Conservation (phyloP, 2,888 invertebrate genomes). For the Parochlus steinenii region DNA sequence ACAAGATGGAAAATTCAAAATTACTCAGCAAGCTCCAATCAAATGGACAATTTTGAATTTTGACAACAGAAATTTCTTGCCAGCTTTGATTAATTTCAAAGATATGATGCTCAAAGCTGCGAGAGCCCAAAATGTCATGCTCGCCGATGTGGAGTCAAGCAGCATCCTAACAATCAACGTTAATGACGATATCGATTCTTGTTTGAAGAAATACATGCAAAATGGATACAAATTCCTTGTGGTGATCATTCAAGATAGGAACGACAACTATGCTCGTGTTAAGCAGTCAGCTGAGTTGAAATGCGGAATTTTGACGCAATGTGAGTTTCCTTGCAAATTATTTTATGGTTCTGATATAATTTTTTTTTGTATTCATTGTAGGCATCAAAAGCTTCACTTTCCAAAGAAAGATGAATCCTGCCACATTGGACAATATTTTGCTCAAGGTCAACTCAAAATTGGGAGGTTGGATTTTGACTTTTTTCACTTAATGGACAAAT, state of each 20-base stretch:
- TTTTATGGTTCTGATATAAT: too few relatives aligned
- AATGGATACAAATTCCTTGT: conserved; percentile 37
- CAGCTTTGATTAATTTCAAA: conserved; percentile 2
- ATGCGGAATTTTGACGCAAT: conserved; percentile 20
- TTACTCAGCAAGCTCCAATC: conserved; percentile 19
- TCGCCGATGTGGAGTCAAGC: conserved; percentile 16
- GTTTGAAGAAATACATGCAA: conserved; percentile 18
- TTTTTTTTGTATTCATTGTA: conserved; percentile 59
- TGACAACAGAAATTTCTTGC: neutral
- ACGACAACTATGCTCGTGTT: conserved; percentile 33
- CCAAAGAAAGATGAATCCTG: conserved; percentile 32
- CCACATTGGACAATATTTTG: conserved; percentile 53
- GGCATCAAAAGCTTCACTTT: conserved; percentile 44
- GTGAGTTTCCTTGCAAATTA: too few relatives aligned
- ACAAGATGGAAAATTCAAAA: conserved; percentile 21
- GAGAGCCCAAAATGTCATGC: conserved; percentile 17
- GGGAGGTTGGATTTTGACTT: too few relatives aligned
- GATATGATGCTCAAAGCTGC: conserved; percentile 16
- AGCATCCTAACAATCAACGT: neutral
- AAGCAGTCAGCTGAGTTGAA: conserved; percentile 52
- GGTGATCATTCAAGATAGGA: conserved; percentile 38
- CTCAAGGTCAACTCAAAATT: conserved; percentile 67
- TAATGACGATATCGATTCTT: conserved; percentile 18
- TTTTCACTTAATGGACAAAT: conserved; percentile 35
- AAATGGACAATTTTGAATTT: conserved; percentile 7